Conservation (phyloP, 2,888 invertebrate genomes). For the Holacanthella duospinosa region DNA sequence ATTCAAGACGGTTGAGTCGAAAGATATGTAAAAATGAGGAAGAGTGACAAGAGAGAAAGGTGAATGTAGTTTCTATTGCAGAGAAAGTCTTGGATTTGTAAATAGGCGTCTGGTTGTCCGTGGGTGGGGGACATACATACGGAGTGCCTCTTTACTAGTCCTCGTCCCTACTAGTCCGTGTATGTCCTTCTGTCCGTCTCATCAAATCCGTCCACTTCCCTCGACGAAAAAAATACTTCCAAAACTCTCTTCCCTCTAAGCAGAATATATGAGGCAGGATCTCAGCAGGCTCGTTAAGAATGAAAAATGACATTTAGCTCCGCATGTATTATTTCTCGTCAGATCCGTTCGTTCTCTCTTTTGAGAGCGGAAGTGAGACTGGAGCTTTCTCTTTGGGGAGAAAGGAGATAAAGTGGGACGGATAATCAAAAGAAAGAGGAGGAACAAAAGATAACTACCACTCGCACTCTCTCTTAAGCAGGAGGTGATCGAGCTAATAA, state of each 20-base stretch:
- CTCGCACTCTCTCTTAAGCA: background rate
- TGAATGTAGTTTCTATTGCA: constrained; percentile 6
- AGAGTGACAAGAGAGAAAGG: background rate
- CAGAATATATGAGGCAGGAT: constrained; percentile 1
- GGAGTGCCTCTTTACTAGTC: background rate
- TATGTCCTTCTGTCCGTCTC: background rate
- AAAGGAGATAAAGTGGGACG: too few species aligned
- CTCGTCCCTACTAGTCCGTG: background rate
- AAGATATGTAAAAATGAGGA: constrained; percentile 6
- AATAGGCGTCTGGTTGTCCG: background rate
- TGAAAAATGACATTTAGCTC: constrained; percentile 11
- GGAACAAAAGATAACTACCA: background rate
- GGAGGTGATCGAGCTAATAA: background rate
- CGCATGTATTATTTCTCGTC: constrained; percentile 4
- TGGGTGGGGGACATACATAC: background rate
- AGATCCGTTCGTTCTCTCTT: background rate
- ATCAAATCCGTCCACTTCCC: too few species aligned
- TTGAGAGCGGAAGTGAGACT: background rate
- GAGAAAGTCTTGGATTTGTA: background rate
- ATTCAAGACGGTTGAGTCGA: background rate
- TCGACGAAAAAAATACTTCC: too few species aligned
- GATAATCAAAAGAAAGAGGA: background rate
- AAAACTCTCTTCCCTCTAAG: too few species aligned
- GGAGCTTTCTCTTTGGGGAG: too few species aligned
- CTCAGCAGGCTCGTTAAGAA: constrained; percentile 11